Conservation (phyloP, 2,888 invertebrate genomes). For the Caenorhabditis sp. region DNA sequence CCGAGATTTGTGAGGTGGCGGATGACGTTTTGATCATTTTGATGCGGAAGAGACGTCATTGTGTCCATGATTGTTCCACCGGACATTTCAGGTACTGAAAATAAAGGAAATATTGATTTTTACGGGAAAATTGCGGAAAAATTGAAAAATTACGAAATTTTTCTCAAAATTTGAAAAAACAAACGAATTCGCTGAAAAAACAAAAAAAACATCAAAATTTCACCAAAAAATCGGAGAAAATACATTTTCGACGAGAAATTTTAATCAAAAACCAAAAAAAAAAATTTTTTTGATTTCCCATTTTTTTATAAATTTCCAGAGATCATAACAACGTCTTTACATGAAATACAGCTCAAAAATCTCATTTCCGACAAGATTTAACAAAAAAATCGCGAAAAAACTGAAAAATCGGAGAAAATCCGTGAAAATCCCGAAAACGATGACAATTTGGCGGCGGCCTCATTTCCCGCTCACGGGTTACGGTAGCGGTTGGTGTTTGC, state of each 20-base stretch:
- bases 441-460: conserved; percentile 29
- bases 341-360: background rate
- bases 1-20: conserved; percentile 77
- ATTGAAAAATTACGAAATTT: too few species aligned
- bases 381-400: background rate
- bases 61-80: conserved; percentile 80
- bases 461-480: conserved; percentile 30
- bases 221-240: too few species aligned
- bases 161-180: too few species aligned
- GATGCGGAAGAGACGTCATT: conserved; percentile 75
- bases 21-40: conserved; percentile 78
- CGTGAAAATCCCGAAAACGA: conserved; percentile 3
- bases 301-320: background rate
- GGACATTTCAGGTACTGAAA: conserved; percentile 72
- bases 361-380: background rate
- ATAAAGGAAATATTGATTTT: background rate
- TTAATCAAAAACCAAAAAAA: too few species aligned
- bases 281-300: background rate
- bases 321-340: background rate
- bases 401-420: background rate
- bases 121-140: background rate
- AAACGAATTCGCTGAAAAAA: too few species aligned
- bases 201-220: too few species aligned
- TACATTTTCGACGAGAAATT: too few species aligned
- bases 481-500: conserved; percentile 50